Conservation (phyloP, 1,140 invertebrate genomes). For the Proctacanthus coquilletti region DNA sequence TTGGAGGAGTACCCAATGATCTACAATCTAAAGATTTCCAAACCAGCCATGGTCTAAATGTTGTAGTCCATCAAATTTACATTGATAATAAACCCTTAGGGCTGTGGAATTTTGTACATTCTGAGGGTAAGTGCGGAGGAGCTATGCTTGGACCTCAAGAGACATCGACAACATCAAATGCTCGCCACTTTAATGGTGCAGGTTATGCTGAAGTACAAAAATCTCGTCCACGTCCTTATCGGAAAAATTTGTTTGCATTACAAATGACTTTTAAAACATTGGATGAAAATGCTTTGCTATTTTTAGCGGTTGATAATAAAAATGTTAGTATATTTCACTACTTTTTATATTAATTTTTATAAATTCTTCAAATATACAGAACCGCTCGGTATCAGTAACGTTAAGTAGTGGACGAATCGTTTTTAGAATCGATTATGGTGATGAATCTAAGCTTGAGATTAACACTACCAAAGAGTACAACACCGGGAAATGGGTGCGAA, state of each 20-base stretch:
- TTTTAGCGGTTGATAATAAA: slow-evolving; percentile 58
- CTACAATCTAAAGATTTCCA: slow-evolving; percentile 25
- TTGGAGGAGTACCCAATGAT: slow-evolving; percentile 37
- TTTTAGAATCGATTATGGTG: slow-evolving; percentile 55
- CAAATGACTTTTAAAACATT: slow-evolving; percentile 69
- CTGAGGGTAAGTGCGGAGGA: slow-evolving; percentile 43
- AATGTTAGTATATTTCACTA: slow-evolving; percentile 33
- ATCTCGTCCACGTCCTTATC: slow-evolving; percentile 43
- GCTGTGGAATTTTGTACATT: slow-evolving; percentile 69
- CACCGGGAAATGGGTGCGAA: slow-evolving; percentile 59
- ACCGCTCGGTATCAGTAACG: slow-evolving; percentile 61
- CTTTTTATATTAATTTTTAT: slow-evolving; percentile 2
- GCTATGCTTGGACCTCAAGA: slow-evolving; percentile 24
- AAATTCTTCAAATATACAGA: slow-evolving; percentile 34
- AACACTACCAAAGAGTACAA: slow-evolving; percentile 60
- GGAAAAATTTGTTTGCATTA: slow-evolving; percentile 57
- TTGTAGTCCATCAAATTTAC: slow-evolving; percentile 61
- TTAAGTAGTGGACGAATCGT: slow-evolving; percentile 59
- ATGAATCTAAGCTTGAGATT: slow-evolving; percentile 45
- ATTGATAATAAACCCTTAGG: slow-evolving; percentile 66
- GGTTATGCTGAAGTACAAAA: slow-evolving; percentile 58
- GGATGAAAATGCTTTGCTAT: slow-evolving; percentile 76
- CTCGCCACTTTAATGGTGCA: slow-evolving; percentile 50
- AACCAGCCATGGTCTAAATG: slow-evolving; percentile 40
- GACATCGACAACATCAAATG: slow-evolving; percentile 16